Conservation (phyloP, 2,888 invertebrate genomes). For the Caenorhabditis sinica region DNA sequence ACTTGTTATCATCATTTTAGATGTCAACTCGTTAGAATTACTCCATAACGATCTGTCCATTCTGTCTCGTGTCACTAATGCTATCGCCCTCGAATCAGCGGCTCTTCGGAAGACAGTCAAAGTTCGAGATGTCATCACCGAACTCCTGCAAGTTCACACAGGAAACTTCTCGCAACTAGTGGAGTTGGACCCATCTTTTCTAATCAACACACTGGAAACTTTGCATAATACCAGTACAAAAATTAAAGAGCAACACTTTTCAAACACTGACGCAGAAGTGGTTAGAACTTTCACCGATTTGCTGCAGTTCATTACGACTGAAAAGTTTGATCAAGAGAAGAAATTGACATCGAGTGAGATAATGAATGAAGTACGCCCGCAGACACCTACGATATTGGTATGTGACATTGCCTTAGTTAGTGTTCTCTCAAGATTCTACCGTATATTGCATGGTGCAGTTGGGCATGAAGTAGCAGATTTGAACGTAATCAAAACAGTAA, state of each 20-base stretch:
- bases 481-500: neutral
- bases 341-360: neutral
- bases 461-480: neutral
- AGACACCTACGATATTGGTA: neutral
- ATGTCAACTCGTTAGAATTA: neutral
- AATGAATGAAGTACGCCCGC: neutral
- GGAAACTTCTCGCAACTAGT: slow-evolving; percentile 4
- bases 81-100: slow-evolving; percentile 20
- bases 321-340: neutral
- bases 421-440: neutral
- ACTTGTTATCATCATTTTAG: neutral
- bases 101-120: slow-evolving; percentile 1
- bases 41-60: slow-evolving; percentile 15
- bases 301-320: neutral
- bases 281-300: neutral
- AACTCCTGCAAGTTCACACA: slow-evolving; percentile 9
- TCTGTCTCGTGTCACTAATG: slow-evolving; percentile 38
- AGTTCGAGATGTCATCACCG: slow-evolving; percentile 12
- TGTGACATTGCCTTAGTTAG: neutral
- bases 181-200: neutral
- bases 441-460: neutral
- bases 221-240: neutral
- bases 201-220: neutral
- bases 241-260: neutral
- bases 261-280: neutral